phyloP scores from a whole-genome alignment of 2,113 vertebrate genomes.

The Crotalus horridus region DNA sequence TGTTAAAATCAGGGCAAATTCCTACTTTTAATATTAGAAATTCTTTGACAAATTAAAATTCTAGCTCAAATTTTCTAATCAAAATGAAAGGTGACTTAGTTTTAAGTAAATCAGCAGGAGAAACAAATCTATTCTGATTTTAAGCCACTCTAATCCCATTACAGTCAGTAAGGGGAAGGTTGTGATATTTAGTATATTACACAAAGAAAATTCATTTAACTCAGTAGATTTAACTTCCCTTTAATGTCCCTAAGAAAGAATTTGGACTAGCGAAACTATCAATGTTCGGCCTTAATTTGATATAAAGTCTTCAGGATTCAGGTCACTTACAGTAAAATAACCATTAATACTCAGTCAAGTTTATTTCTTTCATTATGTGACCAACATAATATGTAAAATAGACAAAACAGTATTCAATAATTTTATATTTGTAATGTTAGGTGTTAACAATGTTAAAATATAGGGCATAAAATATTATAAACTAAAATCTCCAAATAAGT shows the following conservation, averaged over 20 bases:
- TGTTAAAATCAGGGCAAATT: constrained; percentile 41
- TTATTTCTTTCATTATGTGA: not conserved
- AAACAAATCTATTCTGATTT: not conserved
- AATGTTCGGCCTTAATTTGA: not conserved
- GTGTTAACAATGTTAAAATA: not conserved
- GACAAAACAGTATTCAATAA: not conserved
- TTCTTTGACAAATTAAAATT: constrained; percentile 45
- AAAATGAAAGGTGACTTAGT: not conserved
- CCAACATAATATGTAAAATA: not conserved
- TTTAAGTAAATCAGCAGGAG: not conserved
- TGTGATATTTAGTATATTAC: not conserved
- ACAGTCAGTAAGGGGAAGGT: not conserved
- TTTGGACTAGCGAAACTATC: not conserved
- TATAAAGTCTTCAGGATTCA: not conserved
- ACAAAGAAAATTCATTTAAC: not conserved
- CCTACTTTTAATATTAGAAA: constrained; percentile 48
- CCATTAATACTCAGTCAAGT: not conserved
- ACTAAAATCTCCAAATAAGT: not conserved
- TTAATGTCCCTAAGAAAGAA: not conserved
- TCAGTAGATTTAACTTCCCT: not conserved
- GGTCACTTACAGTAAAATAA: not conserved
- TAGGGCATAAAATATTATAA: not conserved
- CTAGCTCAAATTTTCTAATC: constrained; percentile 21
- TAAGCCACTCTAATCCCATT: not conserved
- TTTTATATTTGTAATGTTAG: not conserved